Evolutionary conservation across 2,797 vertebrate genomes (phyloP), one percentile per base, ranked within the genome.

Genomic region (Alcedo quadribrachys): DNA sequence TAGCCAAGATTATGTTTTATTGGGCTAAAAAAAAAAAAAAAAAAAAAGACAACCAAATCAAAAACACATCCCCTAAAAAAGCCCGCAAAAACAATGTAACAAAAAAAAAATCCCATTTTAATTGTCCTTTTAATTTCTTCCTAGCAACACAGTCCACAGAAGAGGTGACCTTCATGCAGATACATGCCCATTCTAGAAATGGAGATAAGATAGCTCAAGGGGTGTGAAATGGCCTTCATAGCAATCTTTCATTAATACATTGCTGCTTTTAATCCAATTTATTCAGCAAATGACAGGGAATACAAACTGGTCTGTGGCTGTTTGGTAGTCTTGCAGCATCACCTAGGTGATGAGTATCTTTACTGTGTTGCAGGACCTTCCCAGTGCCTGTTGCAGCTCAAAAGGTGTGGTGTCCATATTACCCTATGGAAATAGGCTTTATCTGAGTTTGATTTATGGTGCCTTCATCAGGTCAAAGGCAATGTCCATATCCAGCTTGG

Each of bases 121-220:
- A 92, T 91, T 90, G 86, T 83, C 6, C 4, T 77, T 93, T 89
- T 88, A 77, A 91, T 93, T 91, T 90, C 46, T 88, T 92, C 65
- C 50, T 80, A 35, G 76, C 65, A 77, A 61, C 19, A 4, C 22
- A 62, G 68, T 88, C 65, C 88, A 90, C 71, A 62, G 46, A 86
- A 88, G 81, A 51, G 68, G 22, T 85, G 87, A 88, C 91, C 81
- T 90, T 94, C 83, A 35, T 74, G 68, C 75, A 80, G 48, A 68
- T 74, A 67, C 25, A 46, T 67, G 61, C 30, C 74, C 0, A 0
- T 50, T 93, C 15, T 67, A 71, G 87, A 61, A 91, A 88, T 40
- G 69, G 79, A 69, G 60, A 81, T 2, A 18, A 68, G 82, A 68
- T 75, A 89, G 81, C 57, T 86, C 2, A 0, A 84, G 32, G 83